Evolutionary conservation across 2,888 invertebrate species (phyloP).

Genomic region (Suillia variegata): DNA sequence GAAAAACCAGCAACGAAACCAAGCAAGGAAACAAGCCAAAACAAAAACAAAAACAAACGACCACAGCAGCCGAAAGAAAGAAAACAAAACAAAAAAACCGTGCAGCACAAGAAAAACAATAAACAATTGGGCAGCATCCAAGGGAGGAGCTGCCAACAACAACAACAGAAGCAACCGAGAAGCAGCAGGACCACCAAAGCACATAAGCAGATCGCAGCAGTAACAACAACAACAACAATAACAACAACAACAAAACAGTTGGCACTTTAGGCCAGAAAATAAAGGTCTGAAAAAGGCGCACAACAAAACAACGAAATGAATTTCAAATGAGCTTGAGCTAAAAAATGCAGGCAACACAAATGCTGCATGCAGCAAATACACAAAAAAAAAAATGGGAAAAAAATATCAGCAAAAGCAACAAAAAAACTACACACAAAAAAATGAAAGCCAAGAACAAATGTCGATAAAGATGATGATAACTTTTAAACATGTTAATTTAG

Average conservation of each 20-base stretch:
- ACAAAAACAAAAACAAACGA: conserved; percentile 9
- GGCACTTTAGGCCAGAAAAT: conserved; percentile 33
- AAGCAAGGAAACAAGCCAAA: conserved; percentile 26
- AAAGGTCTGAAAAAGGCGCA: background rate
- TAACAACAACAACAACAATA: no score
- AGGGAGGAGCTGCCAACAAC: conserved; percentile 17
- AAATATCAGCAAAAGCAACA: background rate
- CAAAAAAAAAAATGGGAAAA: no score
- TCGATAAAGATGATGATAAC: conserved; percentile 36
- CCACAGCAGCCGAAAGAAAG: conserved; percentile 7
- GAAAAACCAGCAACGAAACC: conserved; percentile 8
- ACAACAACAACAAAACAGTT: conserved; percentile 37
- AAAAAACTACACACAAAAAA: background rate
- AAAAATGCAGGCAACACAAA: background rate
- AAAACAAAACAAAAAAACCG: conserved; percentile 1
- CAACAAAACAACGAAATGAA: conserved; percentile 5
- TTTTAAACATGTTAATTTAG: conserved; percentile 14
- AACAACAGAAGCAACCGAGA: conserved; percentile 20
- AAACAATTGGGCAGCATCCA: conserved; percentile 9
- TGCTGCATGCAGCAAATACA: background rate
- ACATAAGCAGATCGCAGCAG: conserved; percentile 3
- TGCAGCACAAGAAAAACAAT: background rate
- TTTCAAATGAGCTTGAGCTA: background rate
- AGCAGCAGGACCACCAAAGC: conserved; percentile 4
- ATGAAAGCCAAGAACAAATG: conserved; percentile 24